phyloP scores from a whole-genome alignment of 2,888 invertebrate genomes.

The Hemistola chrysoprasaria region DNA sequence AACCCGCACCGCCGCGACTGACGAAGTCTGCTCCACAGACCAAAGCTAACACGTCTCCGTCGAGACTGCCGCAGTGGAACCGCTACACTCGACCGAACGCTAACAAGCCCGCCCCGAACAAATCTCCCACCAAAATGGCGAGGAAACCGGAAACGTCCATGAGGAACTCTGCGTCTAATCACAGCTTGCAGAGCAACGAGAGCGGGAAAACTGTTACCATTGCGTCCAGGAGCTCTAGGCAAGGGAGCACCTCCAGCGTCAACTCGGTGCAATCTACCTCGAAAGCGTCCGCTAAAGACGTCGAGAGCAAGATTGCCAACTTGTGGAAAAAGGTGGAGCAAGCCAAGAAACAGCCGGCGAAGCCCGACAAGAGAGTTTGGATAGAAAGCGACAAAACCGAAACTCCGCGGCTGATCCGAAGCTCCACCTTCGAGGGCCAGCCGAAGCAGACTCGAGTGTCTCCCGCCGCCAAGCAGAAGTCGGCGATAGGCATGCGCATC shows the following conservation, averaged over 20 bases:
- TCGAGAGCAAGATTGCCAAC: slow-evolving; percentile 90
- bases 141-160: slow-evolving; percentile 56
- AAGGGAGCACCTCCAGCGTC: slow-evolving; percentile 80
- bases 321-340: slow-evolving; percentile 91
- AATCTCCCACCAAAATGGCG: slow-evolving; percentile 40
- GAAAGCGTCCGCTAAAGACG: slow-evolving; percentile 78
- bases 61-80: slow-evolving; percentile 63
- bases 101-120: slow-evolving; percentile 44
- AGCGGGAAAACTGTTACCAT: slow-evolving; percentile 70
- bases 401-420: slow-evolving; percentile 77
- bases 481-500: slow-evolving; percentile 69
- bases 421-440: slow-evolving; percentile 85
- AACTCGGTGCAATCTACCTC: slow-evolving; percentile 81
- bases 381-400: slow-evolving; percentile 71
- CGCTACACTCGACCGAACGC: slow-evolving; percentile 49
- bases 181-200: slow-evolving; percentile 80
- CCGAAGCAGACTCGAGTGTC: slow-evolving; percentile 59
- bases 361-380: slow-evolving; percentile 84
- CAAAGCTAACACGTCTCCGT: slow-evolving; percentile 69
- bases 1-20: slow-evolving; percentile 39
- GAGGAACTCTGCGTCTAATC: slow-evolving; percentile 78
- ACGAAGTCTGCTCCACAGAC: slow-evolving; percentile 51
- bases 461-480: slow-evolving; percentile 70
- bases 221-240: slow-evolving; percentile 56
- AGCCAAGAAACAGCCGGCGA: slow-evolving; percentile 81